phyloP scores from a whole-genome alignment of 1,140 invertebrate species.

The silkworm (Bombyx mori) region ASM3026992v2 NC_085110.1:13313001-13313500 shows the following conservation, averaged over 20 bases:
- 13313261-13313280: slow-evolving; percentile 42
- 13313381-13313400: too few relatives aligned
- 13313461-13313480: too few relatives aligned
- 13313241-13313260: neutral
- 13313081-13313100: slow-evolving; percentile 65
- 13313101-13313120: slow-evolving; percentile 63
- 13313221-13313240: slow-evolving; percentile 39
- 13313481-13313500: too few relatives aligned
- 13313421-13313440: too few relatives aligned
- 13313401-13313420: too few relatives aligned
- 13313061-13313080: slow-evolving; percentile 69
- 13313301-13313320: slow-evolving; percentile 23
- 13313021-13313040: slow-evolving; percentile 43
- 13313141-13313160: too few relatives aligned
- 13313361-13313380: too few relatives aligned
- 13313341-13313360: slow-evolving; percentile 20
- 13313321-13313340: slow-evolving; percentile 29
- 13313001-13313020: slow-evolving; percentile 49
- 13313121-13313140: slow-evolving; percentile 51
- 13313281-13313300: slow-evolving; percentile 58
- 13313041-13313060: slow-evolving; percentile 69
- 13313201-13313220: slow-evolving; percentile 49
- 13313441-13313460: too few relatives aligned
- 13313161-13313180: too few relatives aligned
- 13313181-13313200: slow-evolving; percentile 46